Evolutionary conservation across 2,888 invertebrate genomes (phyloP).

Genomic region (Hypomecis atomaria): DNA sequence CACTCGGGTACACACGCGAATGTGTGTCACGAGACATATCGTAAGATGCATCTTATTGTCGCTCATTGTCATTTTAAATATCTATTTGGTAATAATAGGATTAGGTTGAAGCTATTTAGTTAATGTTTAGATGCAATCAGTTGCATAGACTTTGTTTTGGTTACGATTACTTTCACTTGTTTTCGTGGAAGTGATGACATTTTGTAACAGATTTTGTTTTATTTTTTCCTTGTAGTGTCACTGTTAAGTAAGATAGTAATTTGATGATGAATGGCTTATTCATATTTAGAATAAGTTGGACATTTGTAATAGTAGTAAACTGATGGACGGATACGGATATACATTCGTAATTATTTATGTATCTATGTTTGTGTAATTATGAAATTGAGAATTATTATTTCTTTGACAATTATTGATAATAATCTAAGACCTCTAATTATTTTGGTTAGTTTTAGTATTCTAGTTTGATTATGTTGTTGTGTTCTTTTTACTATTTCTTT

Average conservation of each 20-base stretch:
- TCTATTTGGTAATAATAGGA: conserved; percentile 31
- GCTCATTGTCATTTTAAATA: conserved; percentile 39
- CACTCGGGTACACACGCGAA: conserved; percentile 60
- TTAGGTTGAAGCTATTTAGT: conserved; percentile 28
- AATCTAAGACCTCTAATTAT: too few species aligned
- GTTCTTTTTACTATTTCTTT: too few species aligned
- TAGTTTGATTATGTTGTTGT: too few species aligned
- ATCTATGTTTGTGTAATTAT: too few species aligned
- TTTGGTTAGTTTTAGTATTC: too few species aligned
- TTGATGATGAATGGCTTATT: not conserved
- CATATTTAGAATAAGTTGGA: too few species aligned
- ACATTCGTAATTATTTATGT: too few species aligned
- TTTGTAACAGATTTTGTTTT: conserved; percentile 5
- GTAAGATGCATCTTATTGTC: conserved; percentile 66
- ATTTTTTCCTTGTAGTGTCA: conserved; percentile 18
- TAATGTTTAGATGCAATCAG: conserved; percentile 32
- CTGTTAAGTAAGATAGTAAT: not conserved
- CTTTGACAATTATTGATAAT: too few species aligned
- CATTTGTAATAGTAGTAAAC: too few species aligned
- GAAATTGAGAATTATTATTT: too few species aligned
- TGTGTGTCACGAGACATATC: conserved; percentile 74
- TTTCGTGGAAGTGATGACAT: conserved; percentile 21
- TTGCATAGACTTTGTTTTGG: conserved; percentile 26
- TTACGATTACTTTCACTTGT: conserved; percentile 21
- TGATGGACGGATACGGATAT: too few species aligned